Evolutionary conservation across 2,113 vertebrate genomes (phyloP), one percentile per base, ranked within the genome.

Genomic region (Deroptyus accipitrinus): DNA sequence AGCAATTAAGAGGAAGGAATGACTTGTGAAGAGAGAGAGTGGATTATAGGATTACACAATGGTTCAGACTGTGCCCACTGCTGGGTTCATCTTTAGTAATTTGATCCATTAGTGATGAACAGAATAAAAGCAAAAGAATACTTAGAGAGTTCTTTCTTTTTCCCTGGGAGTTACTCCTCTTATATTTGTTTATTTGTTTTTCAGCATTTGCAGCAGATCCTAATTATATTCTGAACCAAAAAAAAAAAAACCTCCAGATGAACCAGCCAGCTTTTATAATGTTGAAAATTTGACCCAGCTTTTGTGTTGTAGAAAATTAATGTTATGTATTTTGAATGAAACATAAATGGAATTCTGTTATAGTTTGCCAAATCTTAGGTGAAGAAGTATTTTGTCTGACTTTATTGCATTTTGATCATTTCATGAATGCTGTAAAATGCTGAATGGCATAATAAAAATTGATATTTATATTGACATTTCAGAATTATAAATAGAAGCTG

Each of bases 381-480:
- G 87, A 97, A 97, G 94, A 96, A 92, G 84, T 94, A 92, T 96
- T 97, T 97, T 96, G 62, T 80, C 77, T 94, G 94, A 90, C 76
- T 97, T 95, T 93, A 96, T 92, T 97, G 79, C 64, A 82, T 95
- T 95, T 96, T 97, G 88, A 97, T 97, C 91, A 91, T 96, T 98
- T 97, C 88, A 92, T 66, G 76, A 96, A 96, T 80, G 83, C 76
- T 4, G 17, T 96, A 96, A 97, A 96, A 96, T 90, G 42, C 92
- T 96, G 92, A 97, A 88, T 76, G 95, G 91, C 90, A 96, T 97
- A 97, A 96, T 97, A 98, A 98, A 98, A 98, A 97, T 95, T 98
- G 95, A 95, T 98, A 98, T 93, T 96, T 96, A 94, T 98, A 97
- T 97, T 98, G 97, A 97, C 96, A 97, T 97, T 98, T 97, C 87